These are phyloP conservation scores for Andrena bucephala DNA, from an alignment of 2,888 invertebrate genomes.

Conservation along the genomic window DNA sequence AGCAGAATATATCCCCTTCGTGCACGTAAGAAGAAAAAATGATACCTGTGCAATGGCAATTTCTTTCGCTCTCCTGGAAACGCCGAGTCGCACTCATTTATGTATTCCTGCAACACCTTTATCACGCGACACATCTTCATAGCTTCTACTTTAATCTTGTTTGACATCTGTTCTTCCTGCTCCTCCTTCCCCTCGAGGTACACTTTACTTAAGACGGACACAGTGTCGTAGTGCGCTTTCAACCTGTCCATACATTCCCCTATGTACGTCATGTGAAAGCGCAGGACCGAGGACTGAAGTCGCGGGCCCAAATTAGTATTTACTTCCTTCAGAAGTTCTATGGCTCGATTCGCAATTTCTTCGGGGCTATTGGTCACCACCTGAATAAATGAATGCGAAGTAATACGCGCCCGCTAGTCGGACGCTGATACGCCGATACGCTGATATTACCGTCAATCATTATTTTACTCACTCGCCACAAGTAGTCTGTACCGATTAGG, in stretches of 20 bases:
- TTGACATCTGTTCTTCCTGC: constrained; percentile 84
- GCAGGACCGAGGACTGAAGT: constrained; percentile 91
- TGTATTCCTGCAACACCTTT: constrained; percentile 97
- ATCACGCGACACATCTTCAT: constrained; percentile 96
- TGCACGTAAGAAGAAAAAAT: constrained; percentile 8
- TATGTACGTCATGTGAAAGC: constrained; percentile 96
- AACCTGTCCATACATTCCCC: constrained; percentile 96
- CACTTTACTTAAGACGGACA: constrained; percentile 88
- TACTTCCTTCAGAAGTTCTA: constrained; percentile 96
- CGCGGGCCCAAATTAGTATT: constrained; percentile 96
- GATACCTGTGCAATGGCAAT: constrained; percentile 92
- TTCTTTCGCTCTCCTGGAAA: constrained; percentile 95
- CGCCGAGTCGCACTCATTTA: constrained; percentile 96
- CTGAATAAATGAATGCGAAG: constrained; percentile 82
- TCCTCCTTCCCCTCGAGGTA: constrained; percentile 83
- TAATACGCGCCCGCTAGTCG: not conserved
- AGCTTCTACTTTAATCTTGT: constrained; percentile 89
- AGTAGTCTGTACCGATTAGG: constrained; percentile 97
- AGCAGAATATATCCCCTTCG: not conserved
- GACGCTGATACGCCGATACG: not conserved
- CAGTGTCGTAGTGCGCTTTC: constrained; percentile 94
- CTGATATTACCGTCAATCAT: not conserved
- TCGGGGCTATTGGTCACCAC: constrained; percentile 96
- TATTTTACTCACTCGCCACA: constrained; percentile 92
- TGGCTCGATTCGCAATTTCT: constrained; percentile 96